Evolutionary conservation across 2,888 invertebrate genomes (phyloP).

Genomic region (Lasioglossum malachurum): DNA sequence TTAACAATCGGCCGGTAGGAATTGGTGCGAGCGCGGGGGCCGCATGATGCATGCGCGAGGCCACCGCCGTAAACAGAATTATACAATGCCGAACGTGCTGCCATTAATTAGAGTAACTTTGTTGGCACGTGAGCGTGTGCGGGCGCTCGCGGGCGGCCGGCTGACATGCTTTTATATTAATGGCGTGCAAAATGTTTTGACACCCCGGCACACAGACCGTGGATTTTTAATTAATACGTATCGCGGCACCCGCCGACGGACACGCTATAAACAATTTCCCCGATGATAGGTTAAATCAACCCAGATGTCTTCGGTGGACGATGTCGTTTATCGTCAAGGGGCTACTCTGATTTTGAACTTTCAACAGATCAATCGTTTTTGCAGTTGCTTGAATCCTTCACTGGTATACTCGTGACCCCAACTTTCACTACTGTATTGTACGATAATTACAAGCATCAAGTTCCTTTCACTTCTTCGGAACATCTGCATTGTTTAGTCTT

Average conservation of each 20-base stretch:
- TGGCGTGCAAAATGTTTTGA: conserved; percentile 68
- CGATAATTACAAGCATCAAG: neutral
- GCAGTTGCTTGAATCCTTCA: neutral
- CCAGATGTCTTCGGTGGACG: neutral
- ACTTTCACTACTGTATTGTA: neutral
- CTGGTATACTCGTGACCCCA: neutral
- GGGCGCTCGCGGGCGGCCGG: neutral
- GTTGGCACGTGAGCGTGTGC: conserved; percentile 51
- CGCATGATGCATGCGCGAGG: conserved; percentile 51
- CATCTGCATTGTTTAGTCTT: neutral
- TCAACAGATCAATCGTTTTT: neutral
- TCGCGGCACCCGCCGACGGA: conserved; percentile 22
- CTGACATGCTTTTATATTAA: conserved; percentile 68
- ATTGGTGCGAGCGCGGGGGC: conserved; percentile 52
- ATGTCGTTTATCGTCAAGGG: neutral
- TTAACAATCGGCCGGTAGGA: conserved; percentile 73
- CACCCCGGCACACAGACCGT: conserved; percentile 54
- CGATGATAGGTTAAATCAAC: conserved; percentile 35
- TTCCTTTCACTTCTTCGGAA: neutral
- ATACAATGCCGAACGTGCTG: conserved; percentile 71
- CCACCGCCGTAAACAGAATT: conserved; percentile 71
- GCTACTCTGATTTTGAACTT: neutral
- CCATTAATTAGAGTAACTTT: conserved; percentile 74
- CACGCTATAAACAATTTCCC: conserved; percentile 43
- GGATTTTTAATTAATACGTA: conserved; percentile 70